A percentile compares a stretch with the other conserved stretches of the same genome.
These are phyloP conservation scores for Cryptops parisi DNA, from an alignment of 2,888 invertebrate genomes.

Conservation along the genomic window DNA sequence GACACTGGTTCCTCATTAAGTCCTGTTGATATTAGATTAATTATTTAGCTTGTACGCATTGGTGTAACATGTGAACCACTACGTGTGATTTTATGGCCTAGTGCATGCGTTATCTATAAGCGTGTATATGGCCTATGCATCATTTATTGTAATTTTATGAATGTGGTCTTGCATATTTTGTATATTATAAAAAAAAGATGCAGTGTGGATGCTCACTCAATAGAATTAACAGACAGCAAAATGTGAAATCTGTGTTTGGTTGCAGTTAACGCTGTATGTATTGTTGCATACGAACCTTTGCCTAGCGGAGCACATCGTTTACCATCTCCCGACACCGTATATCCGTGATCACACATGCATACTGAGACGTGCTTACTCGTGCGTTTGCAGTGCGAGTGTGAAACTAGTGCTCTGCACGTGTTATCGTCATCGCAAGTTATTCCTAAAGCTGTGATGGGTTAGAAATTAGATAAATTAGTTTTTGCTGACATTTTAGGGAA, in stretches of 20 bases:
- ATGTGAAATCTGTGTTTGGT: not conserved
- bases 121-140: no score
- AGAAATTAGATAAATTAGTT: not conserved
- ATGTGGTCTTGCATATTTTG: no score
- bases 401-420: not conserved
- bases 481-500: no score
- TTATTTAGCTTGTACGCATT: no score
- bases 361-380: not conserved
- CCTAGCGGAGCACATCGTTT: constrained; percentile 13
- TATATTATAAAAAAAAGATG: no score
- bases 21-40: not conserved
- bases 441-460: not conserved
- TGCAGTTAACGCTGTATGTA: not conserved
- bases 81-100: no score
- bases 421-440: not conserved
- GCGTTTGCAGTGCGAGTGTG: constrained; percentile 1
- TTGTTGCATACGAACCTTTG: constrained; percentile 15
- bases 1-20: constrained; percentile 38
- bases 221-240: no score
- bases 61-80: no score
- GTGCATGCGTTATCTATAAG: no score
- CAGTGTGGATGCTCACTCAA: no score
- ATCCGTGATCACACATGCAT: constrained; percentile 11
- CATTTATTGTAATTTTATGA: no score
- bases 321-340: constrained; percentile 13